Percentiles rank a stretch among this genome's conserved stretches.
phyloP scores from a whole-genome alignment of 2,113 vertebrate genomes.

The Damaliscus lunatus region DNA sequence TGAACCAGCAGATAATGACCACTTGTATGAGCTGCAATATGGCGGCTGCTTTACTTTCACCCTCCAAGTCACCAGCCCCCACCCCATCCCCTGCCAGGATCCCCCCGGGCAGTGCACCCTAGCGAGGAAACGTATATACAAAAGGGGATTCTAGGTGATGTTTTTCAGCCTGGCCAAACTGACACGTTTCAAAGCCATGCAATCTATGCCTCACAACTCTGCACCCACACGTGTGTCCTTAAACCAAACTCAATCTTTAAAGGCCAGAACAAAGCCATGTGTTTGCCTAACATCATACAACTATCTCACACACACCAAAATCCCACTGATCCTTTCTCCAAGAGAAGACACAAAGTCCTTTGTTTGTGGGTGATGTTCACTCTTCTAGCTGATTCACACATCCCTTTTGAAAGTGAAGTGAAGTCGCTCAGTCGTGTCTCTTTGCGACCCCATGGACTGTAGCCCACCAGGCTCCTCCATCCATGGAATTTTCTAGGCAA shows the following conservation, averaged over 20 bases:
- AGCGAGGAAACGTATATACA: neutral
- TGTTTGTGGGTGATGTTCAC: too few species aligned
- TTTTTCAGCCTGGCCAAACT: neutral
- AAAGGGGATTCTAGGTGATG: neutral
- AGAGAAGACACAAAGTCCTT: neutral
- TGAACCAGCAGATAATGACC: neutral
- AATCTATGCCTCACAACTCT: neutral
- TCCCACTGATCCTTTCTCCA: neutral
- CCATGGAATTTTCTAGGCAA: too few species aligned
- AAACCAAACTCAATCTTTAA: neutral
- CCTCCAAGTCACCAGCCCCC: too few species aligned
- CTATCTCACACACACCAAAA: neutral
- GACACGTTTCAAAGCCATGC: neutral
- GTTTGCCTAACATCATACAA: neutral
- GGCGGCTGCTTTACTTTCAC: neutral
- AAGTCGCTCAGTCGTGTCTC: too few species aligned
- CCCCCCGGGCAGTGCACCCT: neutral
- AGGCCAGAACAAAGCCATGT: neutral
- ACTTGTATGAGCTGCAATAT: fast-evolving
- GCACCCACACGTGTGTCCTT: neutral
- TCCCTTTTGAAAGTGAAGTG: neutral
- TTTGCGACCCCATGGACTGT: too few species aligned
- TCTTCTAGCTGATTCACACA: neutral
- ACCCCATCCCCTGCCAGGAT: neutral
- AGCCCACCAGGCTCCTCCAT: too few species aligned